phyloP scores from a whole-genome alignment of 2,888 invertebrate species.

The Choreutis nemorana region DNA sequence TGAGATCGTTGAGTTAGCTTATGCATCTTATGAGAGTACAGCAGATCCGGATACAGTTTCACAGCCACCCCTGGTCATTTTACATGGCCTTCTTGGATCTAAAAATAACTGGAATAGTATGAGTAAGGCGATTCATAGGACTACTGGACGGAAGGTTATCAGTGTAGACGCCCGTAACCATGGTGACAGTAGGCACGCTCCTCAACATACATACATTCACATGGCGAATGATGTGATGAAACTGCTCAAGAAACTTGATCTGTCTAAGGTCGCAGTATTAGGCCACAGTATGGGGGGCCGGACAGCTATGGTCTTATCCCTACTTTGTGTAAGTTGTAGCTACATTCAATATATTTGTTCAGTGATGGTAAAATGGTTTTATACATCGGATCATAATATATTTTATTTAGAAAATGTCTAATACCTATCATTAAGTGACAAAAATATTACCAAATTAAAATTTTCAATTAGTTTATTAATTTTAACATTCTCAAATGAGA shows the following conservation, averaged over 20 bases:
- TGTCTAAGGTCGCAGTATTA: constrained; percentile 73
- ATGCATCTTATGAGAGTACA: constrained; percentile 70
- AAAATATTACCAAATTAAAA: too few species aligned
- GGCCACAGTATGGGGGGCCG: constrained; percentile 99
- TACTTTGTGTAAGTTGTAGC: constrained; percentile 66
- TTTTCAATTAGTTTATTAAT: too few species aligned
- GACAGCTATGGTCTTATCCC: constrained; percentile 84
- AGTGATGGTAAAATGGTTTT: too few species aligned
- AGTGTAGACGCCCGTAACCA: constrained; percentile 94
- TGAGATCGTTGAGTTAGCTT: constrained; percentile 71
- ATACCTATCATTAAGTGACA: too few species aligned
- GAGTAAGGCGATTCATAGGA: constrained; percentile 76
- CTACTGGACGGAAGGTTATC: constrained; percentile 76
- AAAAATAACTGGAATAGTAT: constrained; percentile 93
- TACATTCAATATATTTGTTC: constrained; percentile 17
- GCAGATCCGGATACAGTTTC: constrained; percentile 24
- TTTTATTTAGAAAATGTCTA: too few species aligned
- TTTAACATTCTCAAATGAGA: too few species aligned
- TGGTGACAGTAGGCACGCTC: constrained; percentile 88
- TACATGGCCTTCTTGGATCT: constrained; percentile 92
- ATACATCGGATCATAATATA: too few species aligned
- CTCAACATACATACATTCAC: constrained; percentile 76
- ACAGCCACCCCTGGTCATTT: constrained; percentile 76
- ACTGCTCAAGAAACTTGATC: constrained; percentile 69
- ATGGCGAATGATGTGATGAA: constrained; percentile 71